Base-by-base conservation (phyloP, 2,888 invertebrate species). In the Parascotia fuliginaria region DNA sequence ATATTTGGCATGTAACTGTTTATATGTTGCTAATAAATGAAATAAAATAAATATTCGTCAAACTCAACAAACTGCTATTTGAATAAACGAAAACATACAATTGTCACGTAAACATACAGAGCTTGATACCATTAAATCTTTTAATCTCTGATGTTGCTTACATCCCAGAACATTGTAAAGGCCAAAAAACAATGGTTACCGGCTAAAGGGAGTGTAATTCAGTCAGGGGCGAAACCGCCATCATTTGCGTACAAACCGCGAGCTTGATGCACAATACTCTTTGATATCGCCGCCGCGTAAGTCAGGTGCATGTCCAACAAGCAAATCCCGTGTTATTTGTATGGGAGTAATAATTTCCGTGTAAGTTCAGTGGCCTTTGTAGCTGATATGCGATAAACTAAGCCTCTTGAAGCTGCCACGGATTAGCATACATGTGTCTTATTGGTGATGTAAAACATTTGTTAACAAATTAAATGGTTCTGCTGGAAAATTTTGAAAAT, bases 261-360 rank as follows among this genome's bases (percentile, higher is more conserved):
- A 32, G 38, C 32, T 63, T 65, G 65, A 66, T 68, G 68, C 54
- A 66, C 65, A 66, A 66, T 66, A 60, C 41, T 47, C 65, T 64
- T 66, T 66, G 65, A 36, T 49, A 38, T 27, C 33, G 60, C 68
- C 65, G 68, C 67, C 52, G 34, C 48, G 34, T 36, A 54, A 38
- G 16, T 36, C 36, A 13, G 13, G 15, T 12, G 28, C 16, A 15
- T 15, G 16, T 14, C 2, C 16, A n/a, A 16, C 16, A 16, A 16
- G 33, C 9, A 33, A 16, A 2, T 33, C 16, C 7, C 31, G 13
- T 27, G 38, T 28, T n/a, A n/a, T n/a, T 38, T 28, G 36, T 41
- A 41, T 41, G 29, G 29, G n/a, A 40, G 34, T 41, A 41, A 41
- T 46, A 41, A 41, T 40, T 46, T 46, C 46, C 46, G 46, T 41